Evolutionary conservation across 2,888 invertebrate genomes (phyloP), one percentile per base, ranked within the genome.

Genomic region (Fragum sueziense): DNA sequence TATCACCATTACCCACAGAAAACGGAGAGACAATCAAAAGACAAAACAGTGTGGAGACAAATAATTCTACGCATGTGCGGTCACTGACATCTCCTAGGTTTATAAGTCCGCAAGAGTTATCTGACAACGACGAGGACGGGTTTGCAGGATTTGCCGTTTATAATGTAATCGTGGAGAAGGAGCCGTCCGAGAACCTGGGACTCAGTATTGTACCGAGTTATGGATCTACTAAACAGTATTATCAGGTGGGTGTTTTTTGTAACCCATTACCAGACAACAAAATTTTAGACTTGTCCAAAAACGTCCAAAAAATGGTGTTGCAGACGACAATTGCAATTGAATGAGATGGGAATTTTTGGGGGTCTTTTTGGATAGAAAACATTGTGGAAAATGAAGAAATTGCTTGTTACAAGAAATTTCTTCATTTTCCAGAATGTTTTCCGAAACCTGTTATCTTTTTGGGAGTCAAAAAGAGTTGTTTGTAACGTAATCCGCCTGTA

Each of bases 141-240:
- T 81, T 81, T 17, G 84, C 77, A 4, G 90, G 89, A 1, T 90
- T 89, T 74, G 70, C 54, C 20, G 75, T 87, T n/a, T 81, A 84
- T 47, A 73, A 85, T 6, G 79, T 90, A 37, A 85, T 80, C 7
- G 73, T 92, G 4, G 79, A 86, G 65, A 90, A 90, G 73, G 79
- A 82, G 6, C 84, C 84, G 0, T 80, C 85, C 17, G 88, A 91
- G 79, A 88, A 86, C 47, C 86, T 92, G 25, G 92, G 92, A 6
- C 79, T 92, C 25, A 90, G 90, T 70, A 90, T 92, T 70, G 91
- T 91, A 25, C 91, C 90, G 0, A 89, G 90, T 71, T 88, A 89
- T 74, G 90, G 91, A 22, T 88, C 89, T 17, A 89, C 89, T 9
- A 78, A 86, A 31, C 86, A 90, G 47, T 88, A 86, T 57, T 91